These are phyloP conservation scores for Leucoma salicis DNA, from an alignment of 2,888 invertebrate species.

Conservation along the genomic window DNA sequence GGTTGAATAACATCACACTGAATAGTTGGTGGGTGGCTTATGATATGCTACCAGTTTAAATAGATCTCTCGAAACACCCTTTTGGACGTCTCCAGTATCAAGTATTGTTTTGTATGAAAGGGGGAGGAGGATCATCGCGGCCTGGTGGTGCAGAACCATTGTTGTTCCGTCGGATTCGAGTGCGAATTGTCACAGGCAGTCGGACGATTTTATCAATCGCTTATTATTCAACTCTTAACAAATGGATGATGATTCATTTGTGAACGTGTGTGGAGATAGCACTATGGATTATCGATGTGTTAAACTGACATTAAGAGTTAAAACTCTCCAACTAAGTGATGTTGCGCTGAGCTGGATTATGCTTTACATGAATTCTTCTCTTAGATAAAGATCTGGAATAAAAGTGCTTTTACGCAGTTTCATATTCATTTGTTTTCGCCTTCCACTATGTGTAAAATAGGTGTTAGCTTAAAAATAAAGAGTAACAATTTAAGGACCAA, in stretches of 20 bases:
- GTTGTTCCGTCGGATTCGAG: slow-evolving; percentile 69
- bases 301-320: too few species aligned
- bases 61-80: slow-evolving; percentile 48
- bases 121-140: slow-evolving; percentile 41
- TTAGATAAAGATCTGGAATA: too few species aligned
- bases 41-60: slow-evolving; percentile 47
- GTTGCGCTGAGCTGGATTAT: too few species aligned
- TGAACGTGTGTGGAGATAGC: slow-evolving; percentile 33
- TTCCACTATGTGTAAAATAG: too few species aligned
- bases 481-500: too few species aligned
- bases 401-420: too few species aligned
- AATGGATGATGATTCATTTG: slow-evolving; percentile 63
- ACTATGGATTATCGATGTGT: slow-evolving; percentile 11
- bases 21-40: slow-evolving; percentile 70
- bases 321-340: too few species aligned
- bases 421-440: too few species aligned
- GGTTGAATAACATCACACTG: slow-evolving; percentile 71
- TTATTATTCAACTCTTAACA: slow-evolving; percentile 68
- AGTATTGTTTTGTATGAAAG: slow-evolving; percentile 33
- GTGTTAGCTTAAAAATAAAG: too few species aligned
- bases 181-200: slow-evolving; percentile 76
- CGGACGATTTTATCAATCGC: slow-evolving; percentile 72
- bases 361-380: too few species aligned
- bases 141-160: slow-evolving; percentile 57
- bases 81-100: slow-evolving; percentile 34